Base-by-base conservation (phyloP, 92 coral and sea anemone genomes). In the Chrysogorgia sp. region DNA sequence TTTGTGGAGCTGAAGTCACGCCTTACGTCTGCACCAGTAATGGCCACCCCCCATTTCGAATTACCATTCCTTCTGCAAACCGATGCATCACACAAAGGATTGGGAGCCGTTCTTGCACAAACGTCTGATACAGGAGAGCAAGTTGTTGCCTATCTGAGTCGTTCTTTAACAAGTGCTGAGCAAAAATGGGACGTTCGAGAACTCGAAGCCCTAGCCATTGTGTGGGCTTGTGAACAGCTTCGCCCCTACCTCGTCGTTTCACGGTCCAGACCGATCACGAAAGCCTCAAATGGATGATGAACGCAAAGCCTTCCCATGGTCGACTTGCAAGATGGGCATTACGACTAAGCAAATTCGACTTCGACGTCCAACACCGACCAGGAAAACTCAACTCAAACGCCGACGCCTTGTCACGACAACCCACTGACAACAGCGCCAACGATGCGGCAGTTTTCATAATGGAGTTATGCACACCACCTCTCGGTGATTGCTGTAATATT, bases 51-150 rank as follows among this genome's bases (percentile, higher is more conserved):
- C 47, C 71, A 80, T 68, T 85, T 55, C 58, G 56, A 33, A 48
- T 30, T 63, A n/a, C 82, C 86, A 3, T 81, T 86, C 40, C 48
- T 63, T 23, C 61, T 81, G 14, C 86, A 86, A 74, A 82, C 58
- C 43, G 83, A 86, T n/a, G 57, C 75, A 0, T 63, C 75, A 1
- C 19, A 32, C 15, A 67, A 40, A 14, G 75, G 75, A 7, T 48
- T 67, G 35, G 90, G 90, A 57, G 87, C 90, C 13, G 90, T 87
- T 20, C 67, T 83, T 12, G 79, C 83, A 22, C 90, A 82, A 37
- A 67, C 21, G 25, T 75, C 67, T 26, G 82, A 76, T 52, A 63
- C 70, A 34, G 88, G 84, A 13, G 40, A 74, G 59, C 80, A 75
- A 1, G 87, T 86, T 34, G 20, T 52, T 17, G 59, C 59, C 20